Evolutionary conservation across 2,888 invertebrate species (phyloP), one percentile per base, ranked within the genome.

Genomic region (Andrena marginata): DNA sequence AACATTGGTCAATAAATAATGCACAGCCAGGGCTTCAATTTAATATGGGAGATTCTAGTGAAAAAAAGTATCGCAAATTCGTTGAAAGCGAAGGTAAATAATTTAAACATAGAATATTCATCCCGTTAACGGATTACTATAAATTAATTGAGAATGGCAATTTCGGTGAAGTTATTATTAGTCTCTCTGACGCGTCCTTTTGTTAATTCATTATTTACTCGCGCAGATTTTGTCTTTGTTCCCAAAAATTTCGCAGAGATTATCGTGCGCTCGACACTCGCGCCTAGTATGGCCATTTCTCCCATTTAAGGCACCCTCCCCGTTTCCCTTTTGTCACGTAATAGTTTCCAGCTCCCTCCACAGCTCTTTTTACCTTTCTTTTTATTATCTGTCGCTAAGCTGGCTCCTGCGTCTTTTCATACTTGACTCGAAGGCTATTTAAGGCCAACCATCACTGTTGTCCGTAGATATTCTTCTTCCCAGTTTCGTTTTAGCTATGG

Each of bases 1-100:
- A 78, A 78, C 67, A 71, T 65, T 65, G 48, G 65, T 80, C 70
- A 42, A 70, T 60, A 70, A 69, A 70, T 35, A 64, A 16, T 20
- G 8, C 35, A 1, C 56, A 26, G 35, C 10, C 59, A n/a, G n/a
- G 10, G 20, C 23, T 26, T 33, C 26, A 64, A 64, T 48, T 64
- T 64, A 64, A 64, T 64, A 4, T 48, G 64, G 16, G 29, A 64
- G 64, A 26, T 64, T 64, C n/a, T 33, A 33, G n/a, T 29, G 42
- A 26, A 26, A 48, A 64, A 42, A 48, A 48, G 16, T 64, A 48
- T 64, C 33, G 48, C 42, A 64, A 64, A 26, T 29, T 64, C 42
- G n/a, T 20, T 54, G 54, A 54, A 0, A 54, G n/a, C 7, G 54
- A 2, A 10, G 23, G 42, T 42, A 42, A 16, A 42, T 42, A 42